Conservation (phyloP, 2,113 vertebrate species). For the Cygnus atratus region DNA sequence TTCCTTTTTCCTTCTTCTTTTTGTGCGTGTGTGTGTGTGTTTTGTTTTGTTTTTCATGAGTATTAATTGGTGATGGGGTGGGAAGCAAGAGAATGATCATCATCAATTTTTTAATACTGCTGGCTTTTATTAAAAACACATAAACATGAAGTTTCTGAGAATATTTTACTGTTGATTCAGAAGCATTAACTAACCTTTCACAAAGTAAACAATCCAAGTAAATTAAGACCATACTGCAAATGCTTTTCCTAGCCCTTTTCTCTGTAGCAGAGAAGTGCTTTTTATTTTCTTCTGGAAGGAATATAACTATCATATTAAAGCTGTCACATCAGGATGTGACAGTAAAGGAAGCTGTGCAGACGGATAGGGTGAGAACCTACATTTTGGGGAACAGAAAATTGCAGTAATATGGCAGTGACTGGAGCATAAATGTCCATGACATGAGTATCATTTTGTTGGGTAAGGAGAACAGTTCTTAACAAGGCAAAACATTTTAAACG, state of each 20-base stretch:
- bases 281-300: neutral
- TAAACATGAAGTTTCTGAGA: neutral
- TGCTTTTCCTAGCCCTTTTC: neutral
- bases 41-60: accelerated
- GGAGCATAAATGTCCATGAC: neutral
- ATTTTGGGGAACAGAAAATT: neutral
- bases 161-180: neutral
- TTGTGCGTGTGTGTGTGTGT: neutral
- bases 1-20: neutral
- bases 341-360: neutral
- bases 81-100: neutral
- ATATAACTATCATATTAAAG: neutral
- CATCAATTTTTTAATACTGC: neutral
- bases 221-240: neutral
- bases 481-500: neutral
- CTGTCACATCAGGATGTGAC: neutral
- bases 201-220: neutral
- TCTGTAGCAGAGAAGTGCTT: neutral
- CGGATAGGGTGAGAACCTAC: neutral
- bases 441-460: neutral
- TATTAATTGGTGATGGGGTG: neutral
- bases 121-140: neutral
- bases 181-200: neutral
- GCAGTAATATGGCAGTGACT: neutral
- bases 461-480: neutral